phyloP scores from a whole-genome alignment of 2,113 vertebrate species.

The Archilochus colubris region DNA sequence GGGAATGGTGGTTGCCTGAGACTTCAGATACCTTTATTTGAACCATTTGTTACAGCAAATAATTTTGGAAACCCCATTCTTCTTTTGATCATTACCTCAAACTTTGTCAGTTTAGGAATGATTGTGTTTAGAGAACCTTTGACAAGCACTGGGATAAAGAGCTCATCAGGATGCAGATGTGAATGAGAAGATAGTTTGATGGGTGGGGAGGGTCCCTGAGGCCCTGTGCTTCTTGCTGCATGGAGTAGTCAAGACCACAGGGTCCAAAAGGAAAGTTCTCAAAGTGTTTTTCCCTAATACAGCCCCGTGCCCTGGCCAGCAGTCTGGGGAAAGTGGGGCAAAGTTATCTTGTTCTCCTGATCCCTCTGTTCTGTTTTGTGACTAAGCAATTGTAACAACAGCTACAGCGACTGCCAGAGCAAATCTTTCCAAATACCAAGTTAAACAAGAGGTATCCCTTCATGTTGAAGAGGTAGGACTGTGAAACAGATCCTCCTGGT shows the following conservation, averaged over 20 bases:
- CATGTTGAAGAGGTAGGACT: not conserved
- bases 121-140: not conserved
- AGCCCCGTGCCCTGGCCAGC: not conserved
- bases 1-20: not conserved
- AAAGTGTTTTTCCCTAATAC: not conserved
- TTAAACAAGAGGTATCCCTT: not conserved
- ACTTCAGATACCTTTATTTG: not conserved
- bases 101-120: fast-evolving
- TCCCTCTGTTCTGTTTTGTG: not conserved
- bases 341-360: not conserved
- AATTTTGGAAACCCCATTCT: fast-evolving
- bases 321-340: not conserved
- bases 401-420: not conserved
- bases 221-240: fast-evolving
- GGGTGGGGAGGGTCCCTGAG: not conserved
- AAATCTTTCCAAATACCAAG: not conserved
- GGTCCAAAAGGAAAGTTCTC: not conserved
- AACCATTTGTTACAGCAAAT: not conserved
- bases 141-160: not conserved
- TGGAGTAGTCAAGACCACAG: fast-evolving
- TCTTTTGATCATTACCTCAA: not conserved
- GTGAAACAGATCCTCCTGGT: no score
- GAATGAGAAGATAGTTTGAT: not conserved
- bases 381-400: not conserved
- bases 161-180: not conserved